phyloP scores from a whole-genome alignment of 2,888 invertebrate species.

The Artemia sp. region DNA sequence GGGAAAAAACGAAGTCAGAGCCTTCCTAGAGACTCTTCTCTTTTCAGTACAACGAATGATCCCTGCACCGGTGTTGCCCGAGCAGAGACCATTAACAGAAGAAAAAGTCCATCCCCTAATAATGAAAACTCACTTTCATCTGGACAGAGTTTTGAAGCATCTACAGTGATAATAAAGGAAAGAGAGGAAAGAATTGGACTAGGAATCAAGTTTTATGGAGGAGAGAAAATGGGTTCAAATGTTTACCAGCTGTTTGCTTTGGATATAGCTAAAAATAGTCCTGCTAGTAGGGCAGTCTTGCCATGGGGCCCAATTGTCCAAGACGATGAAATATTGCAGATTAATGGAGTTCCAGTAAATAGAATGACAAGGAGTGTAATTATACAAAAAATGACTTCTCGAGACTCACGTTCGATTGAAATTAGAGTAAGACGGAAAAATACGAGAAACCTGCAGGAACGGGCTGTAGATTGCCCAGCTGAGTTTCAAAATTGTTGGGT shows the following conservation, averaged over 20 bases:
- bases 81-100: no score
- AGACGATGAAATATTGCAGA: constrained; percentile 73
- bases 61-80: no score
- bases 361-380: constrained; percentile 71
- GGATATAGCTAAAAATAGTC: constrained; percentile 70
- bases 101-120: no score
- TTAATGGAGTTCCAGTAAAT: constrained; percentile 59
- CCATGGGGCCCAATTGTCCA: constrained; percentile 68
- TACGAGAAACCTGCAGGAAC: constrained; percentile 14
- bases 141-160: no score
- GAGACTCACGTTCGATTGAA: constrained; percentile 29
- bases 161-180: constrained; percentile 12
- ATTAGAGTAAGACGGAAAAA: neutral
- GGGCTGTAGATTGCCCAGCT: constrained; percentile 21
- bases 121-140: no score
- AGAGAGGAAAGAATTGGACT: constrained; percentile 57
- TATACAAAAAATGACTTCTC: constrained; percentile 64
- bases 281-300: constrained; percentile 60
- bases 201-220: constrained; percentile 79
- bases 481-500: constrained; percentile 16
- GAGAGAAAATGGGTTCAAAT: constrained; percentile 58
- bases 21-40: no score
- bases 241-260: constrained; percentile 69
- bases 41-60: no score
- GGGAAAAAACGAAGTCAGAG: no score